These are phyloP conservation scores for Drosophila cognata DNA, from an alignment of 2,888 invertebrate genomes.

Conservation along the genomic window DNA sequence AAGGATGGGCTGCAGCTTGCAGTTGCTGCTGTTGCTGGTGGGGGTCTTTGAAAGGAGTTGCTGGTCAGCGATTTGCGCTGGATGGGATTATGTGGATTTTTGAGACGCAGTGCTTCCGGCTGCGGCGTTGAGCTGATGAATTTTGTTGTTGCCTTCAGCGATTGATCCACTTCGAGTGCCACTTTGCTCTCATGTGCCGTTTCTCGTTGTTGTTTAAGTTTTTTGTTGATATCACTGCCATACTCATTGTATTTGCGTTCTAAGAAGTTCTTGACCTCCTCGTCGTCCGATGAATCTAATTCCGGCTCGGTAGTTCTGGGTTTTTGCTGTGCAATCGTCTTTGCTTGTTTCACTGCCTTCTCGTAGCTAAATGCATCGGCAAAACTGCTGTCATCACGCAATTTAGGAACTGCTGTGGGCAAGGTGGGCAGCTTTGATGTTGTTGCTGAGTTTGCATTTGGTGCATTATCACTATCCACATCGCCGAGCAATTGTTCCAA, in stretches of 20 bases:
- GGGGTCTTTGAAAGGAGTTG: constrained; percentile 66
- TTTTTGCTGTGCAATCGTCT: constrained; percentile 12
- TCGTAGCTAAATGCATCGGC: constrained; percentile 81
- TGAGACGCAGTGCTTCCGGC: constrained; percentile 56
- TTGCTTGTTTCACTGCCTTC: constrained; percentile 50
- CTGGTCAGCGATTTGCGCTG: constrained; percentile 66
- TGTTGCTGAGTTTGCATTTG: constrained; percentile 29
- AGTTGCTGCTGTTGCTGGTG: constrained; percentile 46
- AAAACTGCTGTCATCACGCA: constrained; percentile 81
- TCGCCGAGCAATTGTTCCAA: constrained; percentile 77
- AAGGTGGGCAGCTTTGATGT: constrained; percentile 31
- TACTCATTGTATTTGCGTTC: constrained; percentile 90
- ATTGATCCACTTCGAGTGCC: constrained; percentile 72
- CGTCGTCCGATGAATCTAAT: constrained; percentile 92
- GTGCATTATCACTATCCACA: constrained; percentile 67
- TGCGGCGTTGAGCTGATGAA: constrained; percentile 38
- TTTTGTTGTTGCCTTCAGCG: constrained; percentile 37
- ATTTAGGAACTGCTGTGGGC: constrained; percentile 53
- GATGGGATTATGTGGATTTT: constrained; percentile 79
- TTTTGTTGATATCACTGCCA: constrained; percentile 89
- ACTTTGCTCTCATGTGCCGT: constrained; percentile 77
- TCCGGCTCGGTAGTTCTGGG: constrained; percentile 69
- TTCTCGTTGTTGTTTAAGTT: constrained; percentile 85
- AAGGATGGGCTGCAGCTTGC: constrained; percentile 4
- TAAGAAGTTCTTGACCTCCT: constrained; percentile 90